phyloP scores from a whole-genome alignment of 1,140 invertebrate genomes.

The Drosophila eugracilis region DNA sequence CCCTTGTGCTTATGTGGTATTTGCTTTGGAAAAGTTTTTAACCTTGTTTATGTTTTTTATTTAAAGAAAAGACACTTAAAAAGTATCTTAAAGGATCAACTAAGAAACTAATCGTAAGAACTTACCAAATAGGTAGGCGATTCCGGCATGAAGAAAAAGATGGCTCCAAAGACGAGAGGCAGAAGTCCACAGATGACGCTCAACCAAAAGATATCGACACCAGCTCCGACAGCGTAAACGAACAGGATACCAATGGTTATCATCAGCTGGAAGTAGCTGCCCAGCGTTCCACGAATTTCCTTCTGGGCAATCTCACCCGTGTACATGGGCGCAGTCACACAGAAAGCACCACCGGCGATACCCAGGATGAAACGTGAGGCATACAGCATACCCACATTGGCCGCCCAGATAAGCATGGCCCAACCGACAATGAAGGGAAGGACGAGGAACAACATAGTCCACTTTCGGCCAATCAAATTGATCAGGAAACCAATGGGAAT shows the following conservation, averaged over 20 bases:
- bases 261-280: conserved; percentile 92
- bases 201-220: conserved; percentile 87
- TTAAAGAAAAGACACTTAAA: no score
- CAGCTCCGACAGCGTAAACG: conserved; percentile 88
- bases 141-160: conserved; percentile 93
- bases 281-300: conserved; percentile 91
- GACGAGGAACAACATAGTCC: conserved; percentile 89
- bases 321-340: conserved; percentile 92
- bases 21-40: neutral
- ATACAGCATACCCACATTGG: conserved; percentile 89
- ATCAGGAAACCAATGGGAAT: conserved; percentile 90
- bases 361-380: conserved; percentile 91
- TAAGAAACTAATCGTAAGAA: neutral
- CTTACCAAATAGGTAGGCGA: conserved; percentile 87
- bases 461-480: conserved; percentile 91
- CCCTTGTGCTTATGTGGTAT: neutral
- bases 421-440: conserved; percentile 91
- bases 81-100: no score
- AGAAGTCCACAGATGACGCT: conserved; percentile 89
- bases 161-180: conserved; percentile 88
- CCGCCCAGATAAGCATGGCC: conserved; percentile 89
- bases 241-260: conserved; percentile 90
- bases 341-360: conserved; percentile 90
- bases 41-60: no score
- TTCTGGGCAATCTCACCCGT: conserved; percentile 93